Percentiles rank a stretch among this genome's conserved stretches.
Evolutionary conservation across 2,888 invertebrate species (phyloP).

Genomic region (Melanargia galathea): DNA sequence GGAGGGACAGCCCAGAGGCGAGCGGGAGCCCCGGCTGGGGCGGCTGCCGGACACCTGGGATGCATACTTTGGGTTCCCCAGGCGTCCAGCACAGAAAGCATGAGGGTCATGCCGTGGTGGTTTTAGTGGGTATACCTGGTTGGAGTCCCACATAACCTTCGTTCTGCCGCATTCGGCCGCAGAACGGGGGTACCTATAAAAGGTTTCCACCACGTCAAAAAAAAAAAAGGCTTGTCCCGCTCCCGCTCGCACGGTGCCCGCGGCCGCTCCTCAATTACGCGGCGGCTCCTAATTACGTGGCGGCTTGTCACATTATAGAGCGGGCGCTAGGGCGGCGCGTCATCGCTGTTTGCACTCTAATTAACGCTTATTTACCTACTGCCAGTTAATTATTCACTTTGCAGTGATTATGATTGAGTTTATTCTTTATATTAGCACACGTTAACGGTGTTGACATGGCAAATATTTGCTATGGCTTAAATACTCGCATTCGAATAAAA

Average conservation of each 20-base stretch:
- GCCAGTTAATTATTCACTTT: conserved; percentile 7
- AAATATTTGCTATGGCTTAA: background rate
- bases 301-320: conserved; percentile 49
- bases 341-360: conserved; percentile 27
- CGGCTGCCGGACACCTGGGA: too few species aligned
- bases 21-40: too few species aligned
- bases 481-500: too few species aligned
- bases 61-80: too few species aligned
- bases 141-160: too few species aligned
- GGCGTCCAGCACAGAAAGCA: too few species aligned
- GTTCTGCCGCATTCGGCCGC: too few species aligned
- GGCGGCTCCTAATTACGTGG: conserved; percentile 55
- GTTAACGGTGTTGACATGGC: background rate
- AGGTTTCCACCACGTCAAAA: too few species aligned
- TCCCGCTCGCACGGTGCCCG: background rate
- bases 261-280: conserved; percentile 46
- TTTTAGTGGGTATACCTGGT: too few species aligned
- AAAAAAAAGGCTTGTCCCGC: background rate
- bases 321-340: conserved; percentile 29
- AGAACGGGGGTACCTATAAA: too few species aligned
- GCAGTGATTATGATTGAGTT: background rate
- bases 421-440: background rate
- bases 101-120: too few species aligned
- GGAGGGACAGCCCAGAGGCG: too few species aligned
- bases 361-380: conserved; percentile 21